These are phyloP conservation scores for Acropora yongei DNA, from an alignment of 64 coral and sea anemone genomes.

Conservation along the genomic window DNA sequence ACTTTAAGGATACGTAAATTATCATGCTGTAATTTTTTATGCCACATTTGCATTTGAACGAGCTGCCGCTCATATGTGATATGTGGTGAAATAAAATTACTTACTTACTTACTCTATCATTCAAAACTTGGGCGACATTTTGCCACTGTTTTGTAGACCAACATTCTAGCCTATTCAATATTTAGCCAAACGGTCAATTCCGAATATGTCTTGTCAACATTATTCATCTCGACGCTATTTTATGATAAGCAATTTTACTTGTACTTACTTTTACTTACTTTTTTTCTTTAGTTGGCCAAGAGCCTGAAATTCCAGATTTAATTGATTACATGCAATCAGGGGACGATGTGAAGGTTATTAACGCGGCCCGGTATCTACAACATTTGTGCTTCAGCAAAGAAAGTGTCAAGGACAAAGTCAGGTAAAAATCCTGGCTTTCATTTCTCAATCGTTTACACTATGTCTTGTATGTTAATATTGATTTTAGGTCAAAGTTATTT, in stretches of 20 bases:
- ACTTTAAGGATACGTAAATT: too few relatives aligned
- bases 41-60: too few relatives aligned
- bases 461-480: too few relatives aligned
- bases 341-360: conserved; percentile 70
- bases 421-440: conserved; percentile 23
- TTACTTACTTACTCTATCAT: too few relatives aligned
- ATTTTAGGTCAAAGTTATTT: too few relatives aligned
- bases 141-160: too few relatives aligned
- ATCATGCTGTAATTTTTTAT: too few relatives aligned
- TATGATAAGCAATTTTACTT: background rate
- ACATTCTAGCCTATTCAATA: too few relatives aligned
- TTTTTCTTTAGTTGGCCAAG: conserved; percentile 71
- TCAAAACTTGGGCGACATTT: too few relatives aligned
- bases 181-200: background rate
- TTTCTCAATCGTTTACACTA: background rate
- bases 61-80: too few relatives aligned
- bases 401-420: conserved; percentile 88
- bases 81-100: too few relatives aligned
- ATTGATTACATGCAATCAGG: conserved; percentile 93
- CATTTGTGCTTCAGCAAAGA: conserved; percentile 90
- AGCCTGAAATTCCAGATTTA: conserved; percentile 90
- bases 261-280: too few relatives aligned
- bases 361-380: conserved; percentile 81
- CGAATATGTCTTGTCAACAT: background rate
- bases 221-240: background rate